Conservation (phyloP, 2,888 invertebrate species). For the Hofmannophila pseudospretella region DNA sequence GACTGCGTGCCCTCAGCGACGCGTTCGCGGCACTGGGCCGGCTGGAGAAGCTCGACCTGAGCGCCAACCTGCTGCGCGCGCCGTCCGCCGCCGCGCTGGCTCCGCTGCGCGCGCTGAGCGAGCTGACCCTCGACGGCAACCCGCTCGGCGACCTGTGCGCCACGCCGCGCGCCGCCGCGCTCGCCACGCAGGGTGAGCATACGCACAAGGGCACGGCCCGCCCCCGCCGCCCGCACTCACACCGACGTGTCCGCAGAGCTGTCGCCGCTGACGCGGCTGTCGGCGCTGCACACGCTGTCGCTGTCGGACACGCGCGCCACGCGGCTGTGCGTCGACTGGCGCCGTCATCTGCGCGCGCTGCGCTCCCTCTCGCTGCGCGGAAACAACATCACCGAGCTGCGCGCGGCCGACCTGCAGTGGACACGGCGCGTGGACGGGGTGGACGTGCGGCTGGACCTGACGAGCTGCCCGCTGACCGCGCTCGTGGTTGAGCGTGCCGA, state of each 20-base stretch:
- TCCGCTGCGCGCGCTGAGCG: not conserved
- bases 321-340: constrained; percentile 24
- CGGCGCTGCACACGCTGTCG: constrained; percentile 14
- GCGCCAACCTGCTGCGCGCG: not conserved
- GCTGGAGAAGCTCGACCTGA: not conserved
- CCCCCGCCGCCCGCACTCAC: not conserved
- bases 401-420: not conserved
- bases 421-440: not conserved
- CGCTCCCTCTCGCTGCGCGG: constrained; percentile 17
- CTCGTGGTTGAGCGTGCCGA: not conserved
- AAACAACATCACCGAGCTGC: constrained; percentile 18
- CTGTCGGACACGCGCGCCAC: constrained; percentile 12
- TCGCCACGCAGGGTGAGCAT: not conserved
- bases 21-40: constrained; percentile 5
- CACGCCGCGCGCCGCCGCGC: not conserved
- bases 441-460: constrained; percentile 6
- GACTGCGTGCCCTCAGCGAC: not conserved
- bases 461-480: constrained; percentile 15
- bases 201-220: not conserved
- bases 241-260: constrained; percentile 1
- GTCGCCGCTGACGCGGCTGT: constrained; percentile 5
- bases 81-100: not conserved
- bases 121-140: constrained; percentile 15
- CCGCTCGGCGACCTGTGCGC: constrained; percentile 25
- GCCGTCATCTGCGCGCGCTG: constrained; percentile 13